Percentiles rank a stretch among this genome's conserved stretches.
phyloP scores from a whole-genome alignment of 2,113 vertebrate species.

The Antechinus flavipes region DNA sequence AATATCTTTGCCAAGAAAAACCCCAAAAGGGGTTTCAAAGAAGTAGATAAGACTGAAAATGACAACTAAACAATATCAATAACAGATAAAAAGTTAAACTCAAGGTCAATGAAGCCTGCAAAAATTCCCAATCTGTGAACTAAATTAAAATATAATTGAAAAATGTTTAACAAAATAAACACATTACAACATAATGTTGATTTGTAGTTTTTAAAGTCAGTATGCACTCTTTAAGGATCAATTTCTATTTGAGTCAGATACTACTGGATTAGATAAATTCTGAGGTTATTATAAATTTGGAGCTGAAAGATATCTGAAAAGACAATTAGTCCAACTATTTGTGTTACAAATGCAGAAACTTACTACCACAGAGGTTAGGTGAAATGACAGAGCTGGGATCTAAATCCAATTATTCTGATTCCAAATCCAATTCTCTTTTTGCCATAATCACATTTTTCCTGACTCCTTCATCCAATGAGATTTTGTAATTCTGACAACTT shows the following conservation, averaged over 20 bases:
- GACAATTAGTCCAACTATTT: background rate
- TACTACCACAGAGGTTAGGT: background rate
- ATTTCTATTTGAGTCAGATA: background rate
- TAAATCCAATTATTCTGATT: background rate
- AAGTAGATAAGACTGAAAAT: background rate
- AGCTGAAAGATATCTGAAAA: background rate
- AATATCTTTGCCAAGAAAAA: background rate
- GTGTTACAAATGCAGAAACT: background rate
- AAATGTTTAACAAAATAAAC: background rate
- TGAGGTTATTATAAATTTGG: background rate
- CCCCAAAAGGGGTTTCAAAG: background rate
- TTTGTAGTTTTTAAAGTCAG: background rate
- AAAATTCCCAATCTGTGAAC: background rate
- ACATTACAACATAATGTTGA: background rate
- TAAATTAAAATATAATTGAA: background rate
- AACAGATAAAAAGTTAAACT: background rate
- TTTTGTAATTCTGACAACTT: background rate
- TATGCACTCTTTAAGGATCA: background rate
- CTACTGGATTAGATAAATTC: background rate
- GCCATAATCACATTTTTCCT: accelerated
- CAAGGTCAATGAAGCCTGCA: background rate
- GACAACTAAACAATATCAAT: background rate
- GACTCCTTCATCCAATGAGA: background rate
- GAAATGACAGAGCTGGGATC: background rate
- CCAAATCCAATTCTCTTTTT: background rate